Conservation (phyloP, 2,113 vertebrate genomes). For the Platysternon megacephalum region DNA sequence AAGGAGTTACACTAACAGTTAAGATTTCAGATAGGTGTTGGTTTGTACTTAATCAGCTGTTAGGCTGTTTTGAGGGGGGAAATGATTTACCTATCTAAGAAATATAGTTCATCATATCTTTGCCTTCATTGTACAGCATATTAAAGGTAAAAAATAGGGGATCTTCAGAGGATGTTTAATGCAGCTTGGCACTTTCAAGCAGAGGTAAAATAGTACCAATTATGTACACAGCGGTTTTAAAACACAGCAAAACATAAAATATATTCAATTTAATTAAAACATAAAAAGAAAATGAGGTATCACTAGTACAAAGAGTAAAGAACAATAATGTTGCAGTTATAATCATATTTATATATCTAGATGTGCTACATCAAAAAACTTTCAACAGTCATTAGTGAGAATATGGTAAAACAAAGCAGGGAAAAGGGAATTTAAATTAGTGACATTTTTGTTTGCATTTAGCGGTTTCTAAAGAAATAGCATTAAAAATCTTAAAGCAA, state of each 20-base stretch:
- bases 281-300: constrained; percentile 68
- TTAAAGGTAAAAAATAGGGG: constrained; percentile 53
- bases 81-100: not conserved
- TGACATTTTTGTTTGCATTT: constrained; percentile 61
- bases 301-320: constrained; percentile 39
- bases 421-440: constrained; percentile 46
- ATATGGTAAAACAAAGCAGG: constrained; percentile 41
- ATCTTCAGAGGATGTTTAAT: constrained; percentile 17
- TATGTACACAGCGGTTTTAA: constrained; percentile 55
- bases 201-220: constrained; percentile 71
- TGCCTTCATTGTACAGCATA: constrained; percentile 16
- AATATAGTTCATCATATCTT: constrained; percentile 41
- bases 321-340: constrained; percentile 15
- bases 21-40: constrained; percentile 30
- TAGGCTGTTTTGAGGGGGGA: too few relatives aligned
- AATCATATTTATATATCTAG: constrained; percentile 58
- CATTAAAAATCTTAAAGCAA: constrained; percentile 60
- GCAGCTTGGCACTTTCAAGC: constrained; percentile 65
- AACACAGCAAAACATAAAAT: constrained; percentile 65
- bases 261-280: constrained; percentile 69
- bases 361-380: constrained; percentile 49
- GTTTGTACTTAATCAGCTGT: constrained; percentile 24
- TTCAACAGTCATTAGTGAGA: constrained; percentile 64
- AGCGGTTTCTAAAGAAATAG: constrained; percentile 37
- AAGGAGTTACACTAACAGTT: constrained; percentile 5